phyloP scores from a whole-genome alignment of 2,888 invertebrate species.

The Acleris emargana region DNA sequence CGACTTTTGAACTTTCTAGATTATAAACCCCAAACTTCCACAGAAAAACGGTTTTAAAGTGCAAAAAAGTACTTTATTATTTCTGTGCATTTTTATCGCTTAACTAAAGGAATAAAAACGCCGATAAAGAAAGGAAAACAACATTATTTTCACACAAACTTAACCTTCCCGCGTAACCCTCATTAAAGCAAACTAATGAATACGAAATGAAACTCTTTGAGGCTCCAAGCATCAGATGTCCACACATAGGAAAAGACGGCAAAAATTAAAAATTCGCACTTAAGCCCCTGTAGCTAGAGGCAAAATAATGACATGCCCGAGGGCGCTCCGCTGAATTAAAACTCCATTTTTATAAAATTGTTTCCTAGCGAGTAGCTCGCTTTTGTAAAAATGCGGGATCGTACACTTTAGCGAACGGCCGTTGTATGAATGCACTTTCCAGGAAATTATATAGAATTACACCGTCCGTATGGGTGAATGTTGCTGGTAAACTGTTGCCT shows the following conservation, averaged over 20 bases:
- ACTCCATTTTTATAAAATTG: slow-evolving; percentile 26
- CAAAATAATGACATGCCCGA: slow-evolving; percentile 22
- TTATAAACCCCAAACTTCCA: too few relatives aligned
- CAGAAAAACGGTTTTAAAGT: too few relatives aligned
- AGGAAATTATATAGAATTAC: slow-evolving; percentile 24
- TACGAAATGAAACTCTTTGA: slow-evolving; percentile 33
- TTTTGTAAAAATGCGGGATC: slow-evolving; percentile 20
- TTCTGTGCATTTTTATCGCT: too few relatives aligned
- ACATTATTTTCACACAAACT: too few relatives aligned
- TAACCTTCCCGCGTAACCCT: slow-evolving; percentile 1
- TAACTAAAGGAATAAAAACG: too few relatives aligned
- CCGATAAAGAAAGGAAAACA: too few relatives aligned
- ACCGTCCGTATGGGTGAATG: neutral
- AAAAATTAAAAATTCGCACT: slow-evolving; percentile 26
- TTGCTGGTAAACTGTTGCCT: slow-evolving; percentile 2
- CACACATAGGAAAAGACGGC: slow-evolving; percentile 16
- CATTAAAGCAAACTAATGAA: slow-evolving; percentile 26
- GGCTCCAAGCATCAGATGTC: slow-evolving; percentile 6
- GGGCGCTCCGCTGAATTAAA: slow-evolving; percentile 26
- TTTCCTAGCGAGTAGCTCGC: slow-evolving; percentile 19
- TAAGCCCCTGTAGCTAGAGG: slow-evolving; percentile 9
- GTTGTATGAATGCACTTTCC: slow-evolving; percentile 16
- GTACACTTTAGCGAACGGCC: slow-evolving; percentile 2
- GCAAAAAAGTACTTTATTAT: too few relatives aligned
- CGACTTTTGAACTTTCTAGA: too few relatives aligned